Evolutionary conservation across 2,113 vertebrate species (phyloP), one percentile per base, ranked within the genome.

Genomic region (Lagopus leucura): DNA sequence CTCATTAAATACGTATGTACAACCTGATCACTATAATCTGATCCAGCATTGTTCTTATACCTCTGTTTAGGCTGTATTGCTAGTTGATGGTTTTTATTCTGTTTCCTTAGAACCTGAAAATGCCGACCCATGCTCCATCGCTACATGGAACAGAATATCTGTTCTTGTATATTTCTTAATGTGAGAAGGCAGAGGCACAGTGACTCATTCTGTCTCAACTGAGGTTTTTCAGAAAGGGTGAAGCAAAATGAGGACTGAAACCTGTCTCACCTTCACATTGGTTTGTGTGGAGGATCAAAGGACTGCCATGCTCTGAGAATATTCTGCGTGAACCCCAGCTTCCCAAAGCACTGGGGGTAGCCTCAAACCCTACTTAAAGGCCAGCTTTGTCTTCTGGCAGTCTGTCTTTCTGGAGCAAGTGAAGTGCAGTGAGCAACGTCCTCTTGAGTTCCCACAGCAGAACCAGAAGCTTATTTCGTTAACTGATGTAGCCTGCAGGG

Each of bases 161-260:
- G 10, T 15, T 34, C 6, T 8, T 24, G 22, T 1, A 48, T 43
- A 78, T 38, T 54, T 54, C 60, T 52, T 24, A 67, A 45, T 52
- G 45, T 32, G 76, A 73, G 64, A 5, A 2, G 74, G 66, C 30
- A 89, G 58, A 70, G 66, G 63, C n/a, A 57, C 36, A 82, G 55
- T 95, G 92, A 88, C 63, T 95, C 88, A 89, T 88, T 93, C 63
- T 79, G 63, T 92, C 25, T 83, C 63, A 91, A 8, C 8, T 82
- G 88, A 91, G 93, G 54, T 58, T 95, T 95, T 95, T 92, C 71
- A 80, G 86, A 79, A 85, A 54, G n/a, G 10, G 10, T 75, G 57
- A 43, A 50, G 78, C 43, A 89, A 74, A 86, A 72, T 38, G 11
- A 76, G 18, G 36, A 24, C 54, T 79, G 85, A 91, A 92, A 91